Percentiles rank a stretch among this genome's conserved stretches.
Conservation (phyloP, 2,797 vertebrate species). For the Phoxinus dragarum region DNA sequence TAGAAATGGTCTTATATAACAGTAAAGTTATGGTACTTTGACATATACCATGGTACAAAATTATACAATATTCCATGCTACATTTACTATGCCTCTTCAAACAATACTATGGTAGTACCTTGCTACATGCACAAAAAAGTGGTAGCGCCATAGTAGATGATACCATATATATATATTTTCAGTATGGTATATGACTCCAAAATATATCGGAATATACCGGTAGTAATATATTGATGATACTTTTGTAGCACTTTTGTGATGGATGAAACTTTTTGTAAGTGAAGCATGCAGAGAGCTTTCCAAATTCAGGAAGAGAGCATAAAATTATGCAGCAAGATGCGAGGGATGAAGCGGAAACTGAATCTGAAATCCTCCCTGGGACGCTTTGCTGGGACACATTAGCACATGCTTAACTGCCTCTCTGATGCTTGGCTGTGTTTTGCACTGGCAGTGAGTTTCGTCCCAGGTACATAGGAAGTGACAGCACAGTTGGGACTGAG, state of each 20-base stretch:
- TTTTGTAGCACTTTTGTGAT: neutral
- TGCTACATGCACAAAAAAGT: neutral
- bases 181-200: too few relatives aligned
- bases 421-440: conserved; percentile 4
- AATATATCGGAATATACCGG: neutral
- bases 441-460: neutral
- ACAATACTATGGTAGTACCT: neutral
- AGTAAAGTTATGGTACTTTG: neutral
- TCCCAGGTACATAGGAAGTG: conserved; percentile 42
- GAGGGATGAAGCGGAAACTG: neutral
- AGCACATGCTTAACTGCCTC: conserved; percentile 7
- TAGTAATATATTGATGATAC: neutral
- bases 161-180: too few relatives aligned
- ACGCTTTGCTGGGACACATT: conserved; percentile 13
- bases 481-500: conserved; percentile 14
- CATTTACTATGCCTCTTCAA: neutral
- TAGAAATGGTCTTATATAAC: neutral
- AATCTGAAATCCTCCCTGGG: conserved; percentile 9
- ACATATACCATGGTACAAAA: neutral
- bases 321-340: neutral
- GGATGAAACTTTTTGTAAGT: neutral
- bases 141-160: neutral
- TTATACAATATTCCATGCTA: neutral
- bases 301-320: neutral
- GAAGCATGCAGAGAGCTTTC: neutral